These are phyloP conservation scores for Catharus ustulatus DNA, from an alignment of 2,797 vertebrate species.

Conservation along the genomic window DNA sequence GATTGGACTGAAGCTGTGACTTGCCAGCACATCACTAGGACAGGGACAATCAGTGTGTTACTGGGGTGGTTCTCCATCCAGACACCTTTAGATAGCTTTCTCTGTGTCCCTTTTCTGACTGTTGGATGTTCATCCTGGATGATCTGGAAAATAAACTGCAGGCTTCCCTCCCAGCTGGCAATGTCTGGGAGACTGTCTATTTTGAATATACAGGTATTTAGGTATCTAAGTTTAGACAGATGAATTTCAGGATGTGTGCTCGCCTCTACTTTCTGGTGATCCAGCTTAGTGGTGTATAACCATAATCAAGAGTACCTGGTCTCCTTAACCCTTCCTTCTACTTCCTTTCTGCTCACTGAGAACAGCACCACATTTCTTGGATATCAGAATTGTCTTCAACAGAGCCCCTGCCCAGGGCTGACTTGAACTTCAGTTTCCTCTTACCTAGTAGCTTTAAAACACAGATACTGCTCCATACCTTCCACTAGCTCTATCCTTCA, in stretches of 20 bases:
- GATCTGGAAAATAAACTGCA: not conserved
- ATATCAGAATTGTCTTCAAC: not conserved
- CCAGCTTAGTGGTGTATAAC: not conserved
- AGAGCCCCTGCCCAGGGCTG: accelerated
- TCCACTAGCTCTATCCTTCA: not conserved
- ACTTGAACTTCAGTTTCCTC: not conserved
- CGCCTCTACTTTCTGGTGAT: not conserved
- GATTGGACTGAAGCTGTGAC: not conserved
- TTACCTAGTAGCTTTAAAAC: not conserved
- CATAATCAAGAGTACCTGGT: not conserved
- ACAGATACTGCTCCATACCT: not conserved
- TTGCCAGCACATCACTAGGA: not conserved
- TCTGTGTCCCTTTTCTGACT: not conserved
- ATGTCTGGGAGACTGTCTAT: not conserved
- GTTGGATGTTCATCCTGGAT: not conserved
- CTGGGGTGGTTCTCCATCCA: not conserved
- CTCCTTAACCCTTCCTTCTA: not conserved
- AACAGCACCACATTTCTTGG: not conserved
- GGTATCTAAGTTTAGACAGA: not conserved
- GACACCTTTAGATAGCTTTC: not conserved
- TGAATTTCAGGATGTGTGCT: not conserved
- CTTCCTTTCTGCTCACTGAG: not conserved
- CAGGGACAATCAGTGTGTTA: not conserved
- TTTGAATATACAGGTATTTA: not conserved
- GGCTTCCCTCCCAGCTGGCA: not conserved